Base-by-base conservation (phyloP, 2,113 vertebrate species). In the Phylloscopus trochilus region DNA sequence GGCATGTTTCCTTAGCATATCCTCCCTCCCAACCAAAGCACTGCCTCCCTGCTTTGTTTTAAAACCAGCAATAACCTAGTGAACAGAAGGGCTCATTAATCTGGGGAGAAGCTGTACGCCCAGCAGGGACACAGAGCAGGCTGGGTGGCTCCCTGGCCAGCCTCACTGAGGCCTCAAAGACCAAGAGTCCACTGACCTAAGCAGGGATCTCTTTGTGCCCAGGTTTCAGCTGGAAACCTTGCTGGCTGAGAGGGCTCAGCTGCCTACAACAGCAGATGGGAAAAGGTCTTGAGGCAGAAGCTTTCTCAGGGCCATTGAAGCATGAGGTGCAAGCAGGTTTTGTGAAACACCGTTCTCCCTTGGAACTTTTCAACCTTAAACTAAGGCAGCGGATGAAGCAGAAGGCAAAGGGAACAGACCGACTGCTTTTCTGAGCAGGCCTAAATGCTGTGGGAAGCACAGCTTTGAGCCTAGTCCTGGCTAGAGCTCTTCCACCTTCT, bases 1-100 rank as follows among this genome's bases (percentile, higher is more conserved):
- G 83, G 80, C 83, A 70, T 12, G 11, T 56, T 88, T 86, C 88
- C 80, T 89, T 73, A 75, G 66, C 63, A 70, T 72, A 60, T 62
- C 24, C 1, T 73, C 44, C 44, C 73, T 90, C 76, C 72, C 76
- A 70, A 41, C 47, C 44, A 31, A 72, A 92, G 55, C 68, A 35
- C 43, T 11, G 7, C 55, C 92, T 92, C 80, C 37, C 74, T 35
- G 52, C 81, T 95, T 96, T 92, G 92, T 87, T 89, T 80, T 52
- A 15, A 81, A 79, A 68, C 47, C 44, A 70, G 35, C 80, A 87
- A 67, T 81, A 90, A 66, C 49, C 0, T 3, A 52, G 86, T 17
- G 68, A 86, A 78, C 64, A 89, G 56, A 87, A 89, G 91, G 87
- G 60, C 64, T 92, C 2, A 2, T 89, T 95, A 93, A 90, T 59